These are phyloP conservation scores for Phalera bucephala DNA, from an alignment of 2,888 invertebrate species.

Conservation along the genomic window DNA sequence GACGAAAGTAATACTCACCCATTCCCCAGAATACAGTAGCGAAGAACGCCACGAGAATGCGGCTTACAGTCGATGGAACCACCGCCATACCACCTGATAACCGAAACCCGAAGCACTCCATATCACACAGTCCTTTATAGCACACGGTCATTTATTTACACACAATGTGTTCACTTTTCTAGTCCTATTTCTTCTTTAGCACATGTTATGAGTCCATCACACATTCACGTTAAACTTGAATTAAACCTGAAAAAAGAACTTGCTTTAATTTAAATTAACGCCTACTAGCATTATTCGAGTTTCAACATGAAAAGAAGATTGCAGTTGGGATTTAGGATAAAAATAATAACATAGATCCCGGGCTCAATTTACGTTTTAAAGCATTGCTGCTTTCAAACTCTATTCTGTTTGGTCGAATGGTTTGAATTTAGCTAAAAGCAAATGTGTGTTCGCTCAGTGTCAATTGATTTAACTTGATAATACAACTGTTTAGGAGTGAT, in stretches of 20 bases:
- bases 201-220: conserved; percentile 52
- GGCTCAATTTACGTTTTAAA: background rate
- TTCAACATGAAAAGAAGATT: conserved; percentile 4
- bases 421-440: background rate
- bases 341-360: background rate
- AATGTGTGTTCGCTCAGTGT: background rate
- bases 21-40: conserved; percentile 75
- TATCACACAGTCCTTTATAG: conserved; percentile 18
- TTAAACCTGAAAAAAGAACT: conserved; percentile 1
- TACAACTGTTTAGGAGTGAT: too few relatives aligned
- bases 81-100: conserved; percentile 68
- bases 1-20: conserved; percentile 52
- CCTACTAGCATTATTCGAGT: background rate
- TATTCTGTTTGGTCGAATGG: background rate
- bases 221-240: conserved; percentile 52
- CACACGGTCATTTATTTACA: conserved; percentile 10
- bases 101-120: conserved; percentile 36
- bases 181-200: conserved; percentile 12
- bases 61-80: conserved; percentile 62
- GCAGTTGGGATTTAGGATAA: background rate
- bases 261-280: background rate
- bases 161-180: conserved; percentile 12
- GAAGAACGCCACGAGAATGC: conserved; percentile 74
- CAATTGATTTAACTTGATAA: background rate
- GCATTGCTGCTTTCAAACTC: too few relatives aligned